Percentiles rank a stretch among this genome's conserved stretches.
Conservation (phyloP, 2,113 vertebrate genomes). For the Euleptes europaea region DNA sequence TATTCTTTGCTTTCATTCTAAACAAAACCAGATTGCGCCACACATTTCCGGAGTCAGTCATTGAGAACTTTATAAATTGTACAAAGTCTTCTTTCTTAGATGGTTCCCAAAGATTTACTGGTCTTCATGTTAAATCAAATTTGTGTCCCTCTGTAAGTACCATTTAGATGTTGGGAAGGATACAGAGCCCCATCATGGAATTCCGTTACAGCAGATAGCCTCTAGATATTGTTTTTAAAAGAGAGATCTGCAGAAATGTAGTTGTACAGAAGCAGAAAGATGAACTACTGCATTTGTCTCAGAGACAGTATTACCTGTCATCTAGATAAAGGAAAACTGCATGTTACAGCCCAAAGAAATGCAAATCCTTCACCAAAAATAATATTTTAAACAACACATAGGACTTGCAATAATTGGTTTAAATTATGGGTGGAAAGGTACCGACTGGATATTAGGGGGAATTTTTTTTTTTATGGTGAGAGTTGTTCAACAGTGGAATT, state of each 20-base stretch:
- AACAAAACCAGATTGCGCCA: constrained; percentile 54
- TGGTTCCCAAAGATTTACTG: constrained; percentile 13
- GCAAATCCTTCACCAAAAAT: neutral
- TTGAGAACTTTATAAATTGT: constrained; percentile 51
- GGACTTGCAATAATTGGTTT: too few species aligned
- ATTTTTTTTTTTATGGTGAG: too few species aligned
- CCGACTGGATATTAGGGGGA: too few species aligned
- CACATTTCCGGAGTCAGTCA: constrained; percentile 40
- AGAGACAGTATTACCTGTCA: neutral
- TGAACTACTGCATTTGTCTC: constrained; percentile 6
- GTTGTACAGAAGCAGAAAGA: neutral
- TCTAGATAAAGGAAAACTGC: neutral
- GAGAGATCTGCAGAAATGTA: neutral
- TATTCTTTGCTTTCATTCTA: constrained; percentile 60
- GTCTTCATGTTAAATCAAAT: constrained; percentile 38
- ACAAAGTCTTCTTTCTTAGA: constrained; percentile 40
- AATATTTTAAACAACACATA: neutral
- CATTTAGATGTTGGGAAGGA: neutral
- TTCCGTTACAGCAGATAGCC: constrained; percentile 3
- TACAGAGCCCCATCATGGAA: neutral
- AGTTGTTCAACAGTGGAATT: too few species aligned
- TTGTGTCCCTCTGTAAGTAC: constrained; percentile 23
- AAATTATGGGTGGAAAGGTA: too few species aligned
- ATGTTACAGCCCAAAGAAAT: neutral
- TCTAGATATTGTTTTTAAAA: constrained; percentile 15